These are phyloP conservation scores for Thalassarche chlororhynchos DNA, from an alignment of 2,113 vertebrate genomes.

Conservation along the genomic window DNA sequence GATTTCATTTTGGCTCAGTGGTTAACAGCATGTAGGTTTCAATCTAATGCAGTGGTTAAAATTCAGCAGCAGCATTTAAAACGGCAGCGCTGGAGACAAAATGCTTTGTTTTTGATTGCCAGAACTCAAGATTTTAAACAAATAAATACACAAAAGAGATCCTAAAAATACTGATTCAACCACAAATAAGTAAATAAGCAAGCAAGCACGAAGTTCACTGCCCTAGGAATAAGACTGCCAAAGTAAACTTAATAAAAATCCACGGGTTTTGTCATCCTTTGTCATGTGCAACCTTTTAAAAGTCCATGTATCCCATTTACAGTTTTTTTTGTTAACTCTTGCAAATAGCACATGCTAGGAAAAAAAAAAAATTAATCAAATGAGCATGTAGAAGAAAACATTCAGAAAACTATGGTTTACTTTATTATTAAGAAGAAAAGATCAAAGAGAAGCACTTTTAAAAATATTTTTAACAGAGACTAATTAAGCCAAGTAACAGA, in stretches of 20 bases:
- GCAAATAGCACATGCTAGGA: background rate
- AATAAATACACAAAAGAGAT: slow-evolving; percentile 53
- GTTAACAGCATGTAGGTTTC: slow-evolving; percentile 82
- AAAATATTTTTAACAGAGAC: background rate
- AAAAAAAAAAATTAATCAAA: background rate
- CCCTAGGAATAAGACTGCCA: slow-evolving; percentile 14
- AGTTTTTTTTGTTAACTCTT: background rate
- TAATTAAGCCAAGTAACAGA: background rate
- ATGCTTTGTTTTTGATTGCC: slow-evolving; percentile 64
- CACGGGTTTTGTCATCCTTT: background rate
- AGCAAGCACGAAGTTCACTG: slow-evolving; percentile 36
- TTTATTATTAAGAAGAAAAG: background rate
- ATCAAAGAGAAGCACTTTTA: background rate
- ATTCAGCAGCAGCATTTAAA: slow-evolving; percentile 78
- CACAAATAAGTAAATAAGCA: slow-evolving; percentile 62
- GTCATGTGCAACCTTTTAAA: background rate
- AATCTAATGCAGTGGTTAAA: slow-evolving; percentile 82
- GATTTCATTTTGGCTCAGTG: slow-evolving; percentile 82
- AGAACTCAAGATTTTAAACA: slow-evolving; percentile 70
- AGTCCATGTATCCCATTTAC: slow-evolving; percentile 10
- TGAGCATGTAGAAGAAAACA: background rate
- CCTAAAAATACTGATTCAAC: slow-evolving; percentile 47
- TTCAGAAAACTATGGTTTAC: background rate
- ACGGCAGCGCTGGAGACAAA: slow-evolving; percentile 66
- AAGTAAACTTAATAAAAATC: slow-evolving; percentile 59